Conservation (phyloP, 1,140 invertebrate species). For the Calephelis virginiensis region DNA sequence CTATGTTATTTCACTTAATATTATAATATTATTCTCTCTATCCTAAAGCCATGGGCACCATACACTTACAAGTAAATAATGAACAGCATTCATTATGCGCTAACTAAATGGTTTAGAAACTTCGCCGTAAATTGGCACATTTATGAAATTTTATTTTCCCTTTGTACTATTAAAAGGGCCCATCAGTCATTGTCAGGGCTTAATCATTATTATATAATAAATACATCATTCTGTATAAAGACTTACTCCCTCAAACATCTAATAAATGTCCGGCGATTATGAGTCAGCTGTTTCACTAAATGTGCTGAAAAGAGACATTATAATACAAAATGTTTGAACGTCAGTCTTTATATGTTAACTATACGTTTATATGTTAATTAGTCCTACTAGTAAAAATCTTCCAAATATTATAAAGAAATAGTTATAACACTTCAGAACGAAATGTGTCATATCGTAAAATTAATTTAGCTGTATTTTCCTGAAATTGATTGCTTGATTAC, state of each 20-base stretch:
- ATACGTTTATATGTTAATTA: too few relatives aligned
- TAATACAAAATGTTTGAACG: too few relatives aligned
- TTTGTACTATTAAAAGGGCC: conserved; percentile 6
- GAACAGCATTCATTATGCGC: conserved; percentile 9
- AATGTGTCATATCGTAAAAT: too few relatives aligned
- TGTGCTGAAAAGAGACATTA: background rate
- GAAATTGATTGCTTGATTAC: too few relatives aligned
- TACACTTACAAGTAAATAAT: conserved; percentile 8
- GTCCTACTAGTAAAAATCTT: too few relatives aligned
- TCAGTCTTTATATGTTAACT: too few relatives aligned
- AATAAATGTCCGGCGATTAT: conserved; percentile 11
- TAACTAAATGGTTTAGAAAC: conserved; percentile 15
- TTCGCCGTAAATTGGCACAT: conserved; percentile 12
- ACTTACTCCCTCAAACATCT: conserved; percentile 6
- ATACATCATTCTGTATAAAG: conserved; percentile 8
- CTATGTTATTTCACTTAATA: too few relatives aligned
- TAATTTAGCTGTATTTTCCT: too few relatives aligned
- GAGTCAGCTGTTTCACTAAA: conserved; percentile 1
- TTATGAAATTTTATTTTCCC: conserved; percentile 17
- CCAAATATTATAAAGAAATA: too few relatives aligned
- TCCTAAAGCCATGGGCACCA: background rate
- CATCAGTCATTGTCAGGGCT: conserved; percentile 15
- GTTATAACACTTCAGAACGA: too few relatives aligned
- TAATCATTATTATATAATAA: conserved; percentile 12
- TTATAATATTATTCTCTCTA: too few relatives aligned